Conservation (phyloP, 2,797 vertebrate species). For the Pseudotriccus pelzelni region DNA sequence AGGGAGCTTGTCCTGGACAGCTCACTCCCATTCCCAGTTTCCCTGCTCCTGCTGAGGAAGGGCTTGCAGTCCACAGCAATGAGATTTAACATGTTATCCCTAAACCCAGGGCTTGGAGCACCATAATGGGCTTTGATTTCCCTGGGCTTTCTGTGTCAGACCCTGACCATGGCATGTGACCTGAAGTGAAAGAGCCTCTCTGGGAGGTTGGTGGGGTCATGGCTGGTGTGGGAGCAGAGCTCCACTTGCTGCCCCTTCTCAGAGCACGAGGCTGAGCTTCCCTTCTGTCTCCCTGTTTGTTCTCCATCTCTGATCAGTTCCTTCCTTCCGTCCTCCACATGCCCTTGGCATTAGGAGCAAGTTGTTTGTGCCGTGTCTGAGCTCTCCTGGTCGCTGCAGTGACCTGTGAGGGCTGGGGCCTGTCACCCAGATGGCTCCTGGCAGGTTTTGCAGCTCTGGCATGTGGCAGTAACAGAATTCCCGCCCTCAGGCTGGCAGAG, state of each 20-base stretch:
- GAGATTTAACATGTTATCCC: not conserved
- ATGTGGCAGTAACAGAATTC: not conserved
- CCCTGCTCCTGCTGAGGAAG: not conserved
- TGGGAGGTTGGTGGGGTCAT: rapidly evolving
- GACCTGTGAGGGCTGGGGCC: not conserved
- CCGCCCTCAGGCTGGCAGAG: slow-evolving; percentile 85
- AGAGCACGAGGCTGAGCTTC: rapidly evolving
- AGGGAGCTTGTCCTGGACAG: not conserved
- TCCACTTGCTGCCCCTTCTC: rapidly evolving
- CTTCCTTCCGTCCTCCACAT: not conserved
- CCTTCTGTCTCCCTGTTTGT: not conserved
- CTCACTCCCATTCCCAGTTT: not conserved
- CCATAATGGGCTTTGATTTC: not conserved
- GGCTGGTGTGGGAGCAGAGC: not conserved
- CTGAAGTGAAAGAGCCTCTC: not conserved
- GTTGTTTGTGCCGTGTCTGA: not conserved
- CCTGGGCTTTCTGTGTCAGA: not conserved
- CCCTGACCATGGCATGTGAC: not conserved
- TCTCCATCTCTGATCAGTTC: not conserved
- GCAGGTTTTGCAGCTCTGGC: not conserved
- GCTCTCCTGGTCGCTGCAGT: not conserved
- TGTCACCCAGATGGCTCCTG: not conserved
- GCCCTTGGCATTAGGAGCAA: not conserved
- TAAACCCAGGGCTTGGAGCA: not conserved
- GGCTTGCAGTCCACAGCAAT: not conserved